phyloP scores from a whole-genome alignment of 2,888 invertebrate genomes.

The Galeruca laticollis region DNA sequence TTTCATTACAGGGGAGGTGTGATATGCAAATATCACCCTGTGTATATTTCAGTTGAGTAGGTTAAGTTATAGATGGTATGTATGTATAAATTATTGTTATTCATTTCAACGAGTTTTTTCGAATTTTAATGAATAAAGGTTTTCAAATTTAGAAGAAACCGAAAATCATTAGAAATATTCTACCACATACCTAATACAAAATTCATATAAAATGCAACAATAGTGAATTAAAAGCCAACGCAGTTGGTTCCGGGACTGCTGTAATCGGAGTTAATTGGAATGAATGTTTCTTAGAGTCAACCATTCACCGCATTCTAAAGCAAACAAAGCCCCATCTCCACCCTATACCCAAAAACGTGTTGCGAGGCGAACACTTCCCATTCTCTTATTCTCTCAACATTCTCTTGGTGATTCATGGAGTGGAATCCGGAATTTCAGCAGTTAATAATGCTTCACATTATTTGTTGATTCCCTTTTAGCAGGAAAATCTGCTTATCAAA shows the following conservation, averaged over 20 bases:
- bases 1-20: no score
- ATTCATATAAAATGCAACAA: no score
- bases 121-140: no score
- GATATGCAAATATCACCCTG: no score
- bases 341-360: constrained; percentile 2
- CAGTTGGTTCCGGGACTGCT: background rate
- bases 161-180: no score
- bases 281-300: background rate
- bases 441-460: constrained; percentile 23
- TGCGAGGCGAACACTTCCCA: background rate
- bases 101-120: no score
- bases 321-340: background rate
- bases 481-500: constrained; percentile 24
- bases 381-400: constrained; percentile 1
- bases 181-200: no score
- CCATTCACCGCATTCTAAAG: background rate
- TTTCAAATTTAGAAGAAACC: no score
- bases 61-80: no score
- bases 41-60: no score
- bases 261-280: background rate
- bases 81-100: no score
- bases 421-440: constrained; percentile 22
- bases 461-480: constrained; percentile 25
- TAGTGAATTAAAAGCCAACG: no score
- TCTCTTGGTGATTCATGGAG: constrained; percentile 14